A percentile compares a stretch with the other conserved stretches of the same genome.
Evolutionary conservation across 2,113 vertebrate species (phyloP).

Genomic region (Axis porcinus): DNA sequence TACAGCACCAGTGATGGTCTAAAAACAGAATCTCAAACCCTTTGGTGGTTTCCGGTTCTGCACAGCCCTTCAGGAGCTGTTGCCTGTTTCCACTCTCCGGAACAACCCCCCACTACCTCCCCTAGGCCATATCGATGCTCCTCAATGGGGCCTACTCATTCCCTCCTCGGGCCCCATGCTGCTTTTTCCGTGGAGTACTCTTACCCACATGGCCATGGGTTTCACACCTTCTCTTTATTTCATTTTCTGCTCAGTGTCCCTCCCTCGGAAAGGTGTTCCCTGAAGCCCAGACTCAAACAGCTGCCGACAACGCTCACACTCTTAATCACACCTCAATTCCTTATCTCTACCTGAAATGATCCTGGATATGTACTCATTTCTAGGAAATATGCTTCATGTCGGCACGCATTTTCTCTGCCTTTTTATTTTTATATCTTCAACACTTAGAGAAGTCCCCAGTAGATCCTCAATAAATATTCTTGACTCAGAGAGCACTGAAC

Average conservation of each 20-base stretch:
- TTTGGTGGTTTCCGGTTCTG: background rate
- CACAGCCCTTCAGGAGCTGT: background rate
- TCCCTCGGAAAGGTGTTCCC: background rate
- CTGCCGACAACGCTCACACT: background rate
- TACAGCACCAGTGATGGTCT: background rate
- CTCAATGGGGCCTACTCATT: too few relatives aligned
- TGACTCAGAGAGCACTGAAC: background rate
- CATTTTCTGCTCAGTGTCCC: background rate
- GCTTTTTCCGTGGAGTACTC: background rate
- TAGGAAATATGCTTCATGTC: background rate
- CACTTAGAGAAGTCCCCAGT: background rate
- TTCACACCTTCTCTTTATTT: background rate
- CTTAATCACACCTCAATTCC: background rate
- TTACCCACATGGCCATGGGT: background rate
- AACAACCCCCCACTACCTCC: background rate
- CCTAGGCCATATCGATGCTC: too few relatives aligned
- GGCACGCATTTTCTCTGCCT: background rate
- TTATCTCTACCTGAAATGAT: background rate
- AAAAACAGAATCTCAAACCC: background rate
- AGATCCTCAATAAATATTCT: background rate
- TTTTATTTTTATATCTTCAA: background rate
- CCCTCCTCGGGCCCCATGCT: background rate
- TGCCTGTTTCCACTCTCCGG: background rate
- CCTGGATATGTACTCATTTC: background rate
- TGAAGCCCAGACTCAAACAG: background rate